A percentile compares a stretch with the other conserved stretches of the same genome.
Conservation (phyloP, 2,888 invertebrate species). For the Sepiola atlantica region DNA sequence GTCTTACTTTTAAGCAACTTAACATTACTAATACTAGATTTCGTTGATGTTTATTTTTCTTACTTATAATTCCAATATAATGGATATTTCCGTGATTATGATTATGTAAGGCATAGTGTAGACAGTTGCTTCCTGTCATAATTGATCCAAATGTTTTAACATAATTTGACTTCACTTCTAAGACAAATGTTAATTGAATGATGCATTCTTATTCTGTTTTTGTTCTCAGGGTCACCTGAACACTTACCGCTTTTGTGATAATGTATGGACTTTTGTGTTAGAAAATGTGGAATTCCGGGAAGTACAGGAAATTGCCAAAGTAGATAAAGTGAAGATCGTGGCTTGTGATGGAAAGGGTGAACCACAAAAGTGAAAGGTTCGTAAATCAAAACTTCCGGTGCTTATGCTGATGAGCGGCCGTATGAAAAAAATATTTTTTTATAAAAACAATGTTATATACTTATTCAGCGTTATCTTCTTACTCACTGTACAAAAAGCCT, state of each 20-base stretch:
- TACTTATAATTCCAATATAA: too few species aligned
- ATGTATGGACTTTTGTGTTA: slow-evolving; percentile 99
- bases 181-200: not conserved
- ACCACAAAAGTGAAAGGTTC: slow-evolving; percentile 47
- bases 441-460: too few species aligned
- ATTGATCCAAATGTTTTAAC: not conserved
- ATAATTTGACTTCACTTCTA: not conserved
- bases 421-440: too few species aligned
- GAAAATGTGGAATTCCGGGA: slow-evolving; percentile 98
- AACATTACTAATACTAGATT: too few species aligned
- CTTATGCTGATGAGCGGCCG: too few species aligned
- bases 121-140: too few species aligned
- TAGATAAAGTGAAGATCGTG: slow-evolving; percentile 75
- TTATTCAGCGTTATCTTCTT: too few species aligned
- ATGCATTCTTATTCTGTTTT: not conserved
- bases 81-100: not conserved
- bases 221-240: slow-evolving; percentile 79
- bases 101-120: too few species aligned
- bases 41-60: too few species aligned
- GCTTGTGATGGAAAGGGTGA: slow-evolving; percentile 74
- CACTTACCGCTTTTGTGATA: slow-evolving; percentile 96
- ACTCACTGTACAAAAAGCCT: too few species aligned
- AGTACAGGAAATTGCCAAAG: slow-evolving; percentile 80
- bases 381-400: too few species aligned
- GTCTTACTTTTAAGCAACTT: not conserved